Conservation (phyloP, 2,888 invertebrate species). For the Brachylomia viminalis region DNA sequence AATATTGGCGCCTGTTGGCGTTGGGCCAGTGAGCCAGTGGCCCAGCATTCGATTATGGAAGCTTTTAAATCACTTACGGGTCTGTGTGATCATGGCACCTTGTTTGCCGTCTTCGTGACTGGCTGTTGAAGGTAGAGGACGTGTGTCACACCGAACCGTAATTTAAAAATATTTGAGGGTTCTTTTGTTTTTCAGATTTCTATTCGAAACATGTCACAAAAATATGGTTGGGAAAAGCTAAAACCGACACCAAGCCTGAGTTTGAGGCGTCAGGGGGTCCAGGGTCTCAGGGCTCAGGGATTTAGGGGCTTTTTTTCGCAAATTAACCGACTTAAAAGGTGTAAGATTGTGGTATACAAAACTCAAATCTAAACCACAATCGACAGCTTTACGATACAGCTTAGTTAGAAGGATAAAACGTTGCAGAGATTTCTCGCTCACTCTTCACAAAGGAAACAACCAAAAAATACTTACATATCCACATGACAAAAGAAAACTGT, state of each 20-base stretch:
- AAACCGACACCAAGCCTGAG: background rate
- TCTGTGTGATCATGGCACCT: slow-evolving; percentile 72
- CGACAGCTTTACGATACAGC: background rate
- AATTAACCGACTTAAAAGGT: background rate
- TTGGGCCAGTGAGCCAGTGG: slow-evolving; percentile 71
- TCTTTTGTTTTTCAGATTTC: background rate
- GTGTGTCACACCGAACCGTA: slow-evolving; percentile 49
- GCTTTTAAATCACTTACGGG: slow-evolving; percentile 85
- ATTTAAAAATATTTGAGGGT: background rate
- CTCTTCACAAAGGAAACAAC: slow-evolving; percentile 1
- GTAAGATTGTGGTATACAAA: background rate
- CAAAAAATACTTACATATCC: background rate
- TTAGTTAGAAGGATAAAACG: background rate
- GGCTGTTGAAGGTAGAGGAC: slow-evolving; percentile 16
- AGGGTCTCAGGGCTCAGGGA: no score
- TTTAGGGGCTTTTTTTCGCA: no score
- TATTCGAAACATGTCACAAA: background rate
- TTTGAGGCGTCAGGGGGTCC: no score
- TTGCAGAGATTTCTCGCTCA: background rate
- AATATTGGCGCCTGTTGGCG: slow-evolving; percentile 70
- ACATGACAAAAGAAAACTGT: slow-evolving; percentile 34
- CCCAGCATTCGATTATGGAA: slow-evolving; percentile 81
- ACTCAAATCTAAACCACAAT: background rate
- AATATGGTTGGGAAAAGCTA: no score
- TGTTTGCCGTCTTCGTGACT: slow-evolving; percentile 75